phyloP scores from a whole-genome alignment of 2,888 invertebrate genomes.

The Pachliopta kotzebuea region DNA sequence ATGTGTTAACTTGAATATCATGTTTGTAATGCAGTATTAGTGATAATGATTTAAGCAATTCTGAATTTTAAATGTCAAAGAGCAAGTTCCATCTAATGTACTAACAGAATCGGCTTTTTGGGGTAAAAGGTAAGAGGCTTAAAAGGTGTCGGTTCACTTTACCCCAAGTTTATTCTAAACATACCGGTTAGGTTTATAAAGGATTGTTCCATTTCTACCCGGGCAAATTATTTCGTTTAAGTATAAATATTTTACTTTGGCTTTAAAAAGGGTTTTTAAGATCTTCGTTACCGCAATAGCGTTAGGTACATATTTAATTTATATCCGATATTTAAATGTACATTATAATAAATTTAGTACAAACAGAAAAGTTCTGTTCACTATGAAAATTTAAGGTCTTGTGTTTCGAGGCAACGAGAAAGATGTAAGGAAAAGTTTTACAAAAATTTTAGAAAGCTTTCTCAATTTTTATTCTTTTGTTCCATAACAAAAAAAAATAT shows the following conservation, averaged over 20 bases:
- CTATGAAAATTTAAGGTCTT: too few relatives aligned
- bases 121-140: constrained; percentile 27
- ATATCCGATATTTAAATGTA: not conserved
- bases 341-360: not conserved
- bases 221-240: constrained; percentile 10
- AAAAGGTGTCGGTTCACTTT: constrained; percentile 27
- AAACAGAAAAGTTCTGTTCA: too few relatives aligned
- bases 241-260: not conserved
- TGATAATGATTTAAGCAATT: not conserved
- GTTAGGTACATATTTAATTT: not conserved
- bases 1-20: not conserved
- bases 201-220: constrained; percentile 8
- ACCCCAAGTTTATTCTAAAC: constrained; percentile 19
- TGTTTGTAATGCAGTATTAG: not conserved
- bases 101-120: constrained; percentile 22
- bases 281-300: not conserved
- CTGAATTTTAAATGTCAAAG: not conserved
- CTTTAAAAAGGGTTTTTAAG: not conserved
- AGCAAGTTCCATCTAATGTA: constrained; percentile 12
- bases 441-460: too few relatives aligned
- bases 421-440: too few relatives aligned
- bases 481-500: too few relatives aligned
- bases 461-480: too few relatives aligned
- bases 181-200: constrained; percentile 19
- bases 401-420: too few relatives aligned